Evolutionary conservation across 2,888 invertebrate genomes (phyloP).

Genomic region (Ornithoptera priamus): DNA sequence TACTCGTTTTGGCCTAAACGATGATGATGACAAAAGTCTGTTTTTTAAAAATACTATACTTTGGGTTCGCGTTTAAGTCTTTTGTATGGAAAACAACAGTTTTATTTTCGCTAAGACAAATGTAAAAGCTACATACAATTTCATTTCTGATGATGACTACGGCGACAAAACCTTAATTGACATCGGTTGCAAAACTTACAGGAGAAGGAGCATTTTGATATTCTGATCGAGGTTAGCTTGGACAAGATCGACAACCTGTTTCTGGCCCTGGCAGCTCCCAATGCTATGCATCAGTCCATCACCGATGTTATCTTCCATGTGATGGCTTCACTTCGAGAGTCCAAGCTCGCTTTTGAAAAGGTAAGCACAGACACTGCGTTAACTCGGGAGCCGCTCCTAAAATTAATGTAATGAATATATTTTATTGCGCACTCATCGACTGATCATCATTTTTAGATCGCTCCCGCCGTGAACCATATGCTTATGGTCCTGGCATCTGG

Average conservation of each 20-base stretch:
- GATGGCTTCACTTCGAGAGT: slow-evolving; percentile 81
- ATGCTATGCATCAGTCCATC: slow-evolving; percentile 74
- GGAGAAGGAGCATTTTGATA: slow-evolving; percentile 76
- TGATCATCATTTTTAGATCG: slow-evolving; percentile 48
- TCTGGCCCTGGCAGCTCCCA: slow-evolving; percentile 75
- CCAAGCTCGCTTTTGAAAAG: slow-evolving; percentile 81
- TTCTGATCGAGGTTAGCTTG: slow-evolving; percentile 82
- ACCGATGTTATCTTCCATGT: slow-evolving; percentile 83
- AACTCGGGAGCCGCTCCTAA: too few species aligned
- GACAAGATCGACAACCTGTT: slow-evolving; percentile 82
- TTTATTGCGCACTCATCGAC: too few species aligned
- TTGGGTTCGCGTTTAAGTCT: too few species aligned
- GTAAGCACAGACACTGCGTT: slow-evolving; percentile 44
- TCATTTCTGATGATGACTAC: too few species aligned
- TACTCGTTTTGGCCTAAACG: too few species aligned
- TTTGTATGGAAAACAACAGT: too few species aligned
- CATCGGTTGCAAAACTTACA: slow-evolving; percentile 34
- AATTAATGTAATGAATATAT: too few species aligned
- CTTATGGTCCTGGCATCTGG: slow-evolving; percentile 79
- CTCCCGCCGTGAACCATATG: slow-evolving; percentile 72
- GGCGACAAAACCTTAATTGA: neutral
- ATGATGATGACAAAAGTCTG: too few species aligned
- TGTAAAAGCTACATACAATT: neutral
- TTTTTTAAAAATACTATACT: too few species aligned
- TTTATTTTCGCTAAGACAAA: neutral